Conservation (phyloP, 1,140 invertebrate genomes). For the Rhyacophila brunnea region DNA sequence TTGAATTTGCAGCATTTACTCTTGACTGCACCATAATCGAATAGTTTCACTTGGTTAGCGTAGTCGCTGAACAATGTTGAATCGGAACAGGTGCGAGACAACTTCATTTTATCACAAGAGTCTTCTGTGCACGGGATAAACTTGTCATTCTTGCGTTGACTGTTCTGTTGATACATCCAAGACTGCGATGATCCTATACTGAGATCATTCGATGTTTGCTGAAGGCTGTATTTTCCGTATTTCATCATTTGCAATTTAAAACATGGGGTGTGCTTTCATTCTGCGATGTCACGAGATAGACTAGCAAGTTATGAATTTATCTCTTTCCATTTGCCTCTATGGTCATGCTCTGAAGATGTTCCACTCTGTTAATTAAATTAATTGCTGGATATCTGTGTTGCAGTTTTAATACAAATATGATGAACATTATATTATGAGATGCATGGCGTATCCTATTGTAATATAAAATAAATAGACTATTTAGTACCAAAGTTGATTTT, state of each 20-base stretch:
- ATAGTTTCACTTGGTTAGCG: constrained; percentile 50
- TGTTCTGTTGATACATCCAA: constrained; percentile 51
- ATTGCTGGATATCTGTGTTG: constrained; percentile 17
- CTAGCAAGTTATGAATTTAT: constrained; percentile 27
- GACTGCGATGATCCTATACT: constrained; percentile 51
- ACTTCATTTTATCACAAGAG: constrained; percentile 39
- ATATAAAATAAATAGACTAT: too few species aligned
- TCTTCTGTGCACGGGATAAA: not conserved
- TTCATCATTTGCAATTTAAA: constrained; percentile 46
- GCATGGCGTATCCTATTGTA: too few species aligned
- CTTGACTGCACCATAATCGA: constrained; percentile 40
- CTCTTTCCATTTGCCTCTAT: not conserved
- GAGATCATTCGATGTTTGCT: constrained; percentile 52
- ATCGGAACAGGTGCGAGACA: constrained; percentile 45
- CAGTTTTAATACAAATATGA: not conserved
- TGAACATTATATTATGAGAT: too few species aligned
- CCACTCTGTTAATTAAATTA: constrained; percentile 23
- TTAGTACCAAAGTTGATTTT: too few species aligned
- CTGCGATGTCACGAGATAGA: constrained; percentile 27
- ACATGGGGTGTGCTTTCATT: constrained; percentile 21
- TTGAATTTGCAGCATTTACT: constrained; percentile 18
- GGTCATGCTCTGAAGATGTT: constrained; percentile 15
- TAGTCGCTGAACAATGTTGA: constrained; percentile 56
- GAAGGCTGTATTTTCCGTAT: constrained; percentile 59
- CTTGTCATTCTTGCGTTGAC: constrained; percentile 38